Percentiles rank a stretch among this genome's conserved stretches.
phyloP scores from a whole-genome alignment of 2,888 invertebrate species.

The Aleiodes alternator region DNA sequence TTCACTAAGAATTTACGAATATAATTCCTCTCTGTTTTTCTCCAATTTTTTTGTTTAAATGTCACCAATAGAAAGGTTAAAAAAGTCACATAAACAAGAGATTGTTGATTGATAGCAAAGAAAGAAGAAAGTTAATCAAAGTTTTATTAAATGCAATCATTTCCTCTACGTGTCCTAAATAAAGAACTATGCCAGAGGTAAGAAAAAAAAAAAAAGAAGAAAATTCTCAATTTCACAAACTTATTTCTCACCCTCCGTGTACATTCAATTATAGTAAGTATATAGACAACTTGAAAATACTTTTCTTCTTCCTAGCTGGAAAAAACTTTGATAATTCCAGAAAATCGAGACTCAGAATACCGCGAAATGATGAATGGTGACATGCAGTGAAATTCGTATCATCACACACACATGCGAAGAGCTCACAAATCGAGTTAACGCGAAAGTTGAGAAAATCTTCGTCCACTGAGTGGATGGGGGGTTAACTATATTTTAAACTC shows the following conservation, averaged over 20 bases:
- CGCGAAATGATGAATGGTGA: background rate
- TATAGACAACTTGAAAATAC: no score
- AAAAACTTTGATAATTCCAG: background rate
- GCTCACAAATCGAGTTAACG: conserved; percentile 23
- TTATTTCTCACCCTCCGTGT: no score
- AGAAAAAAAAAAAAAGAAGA: no score
- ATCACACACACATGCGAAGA: conserved; percentile 7
- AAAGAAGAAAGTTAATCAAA: no score
- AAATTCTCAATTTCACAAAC: no score
- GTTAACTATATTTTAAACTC: conserved; percentile 35
- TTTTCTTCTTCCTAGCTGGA: background rate
- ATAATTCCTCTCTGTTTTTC: background rate
- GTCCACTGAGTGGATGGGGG: conserved; percentile 7
- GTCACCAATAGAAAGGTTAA: background rate
- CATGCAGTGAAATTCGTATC: conserved; percentile 8
- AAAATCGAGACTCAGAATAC: background rate
- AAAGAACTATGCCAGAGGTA: no score
- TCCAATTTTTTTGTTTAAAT: background rate
- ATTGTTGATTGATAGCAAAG: no score
- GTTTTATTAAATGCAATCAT: no score
- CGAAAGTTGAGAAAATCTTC: conserved; percentile 25
- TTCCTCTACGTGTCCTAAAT: no score
- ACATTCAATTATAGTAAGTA: no score
- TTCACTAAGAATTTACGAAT: conserved; percentile 19
- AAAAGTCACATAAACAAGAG: no score